phyloP scores from a whole-genome alignment of 2,888 invertebrate genomes.

The Arge pagana region DNA sequence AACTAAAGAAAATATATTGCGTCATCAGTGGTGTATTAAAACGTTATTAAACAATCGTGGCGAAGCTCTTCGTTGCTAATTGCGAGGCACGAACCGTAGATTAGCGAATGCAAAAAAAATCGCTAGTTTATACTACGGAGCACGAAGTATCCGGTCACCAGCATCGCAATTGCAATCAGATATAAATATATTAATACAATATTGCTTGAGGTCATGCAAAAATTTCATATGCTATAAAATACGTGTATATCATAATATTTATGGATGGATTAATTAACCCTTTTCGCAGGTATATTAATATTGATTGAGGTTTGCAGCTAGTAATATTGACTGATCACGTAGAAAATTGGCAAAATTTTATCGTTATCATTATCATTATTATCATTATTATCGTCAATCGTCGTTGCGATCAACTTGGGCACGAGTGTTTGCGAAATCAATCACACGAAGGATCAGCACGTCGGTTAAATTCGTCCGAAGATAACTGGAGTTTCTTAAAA shows the following conservation, averaged over 20 bases:
- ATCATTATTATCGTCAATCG: too few relatives aligned
- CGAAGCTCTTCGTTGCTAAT: slow-evolving; percentile 17
- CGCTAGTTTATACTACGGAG: slow-evolving; percentile 30
- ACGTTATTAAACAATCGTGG: slow-evolving; percentile 42
- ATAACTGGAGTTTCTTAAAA: too few relatives aligned
- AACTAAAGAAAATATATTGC: slow-evolving; percentile 53
- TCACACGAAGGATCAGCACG: too few relatives aligned
- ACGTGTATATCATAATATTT: slow-evolving; percentile 44
- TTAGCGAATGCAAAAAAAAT: slow-evolving; percentile 29
- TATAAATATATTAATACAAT: slow-evolving; percentile 42
- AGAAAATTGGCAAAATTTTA: too few relatives aligned
- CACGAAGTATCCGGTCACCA: slow-evolving; percentile 16
- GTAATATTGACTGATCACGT: too few relatives aligned
- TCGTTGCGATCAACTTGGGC: too few relatives aligned
- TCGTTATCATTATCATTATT: too few relatives aligned
- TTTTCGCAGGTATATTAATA: slow-evolving; percentile 41
- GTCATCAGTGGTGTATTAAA: slow-evolving; percentile 47
- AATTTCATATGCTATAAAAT: slow-evolving; percentile 49
- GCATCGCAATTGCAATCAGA: slow-evolving; percentile 15
- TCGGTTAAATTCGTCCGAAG: too few relatives aligned
- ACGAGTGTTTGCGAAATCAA: too few relatives aligned
- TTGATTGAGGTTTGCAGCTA: slow-evolving; percentile 36
- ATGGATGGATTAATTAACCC: slow-evolving; percentile 52
- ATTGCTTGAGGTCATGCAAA: slow-evolving; percentile 54
- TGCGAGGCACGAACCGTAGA: not conserved